These are phyloP conservation scores for Mesoligia furuncula DNA, from an alignment of 2,888 invertebrate species.

Conservation along the genomic window DNA sequence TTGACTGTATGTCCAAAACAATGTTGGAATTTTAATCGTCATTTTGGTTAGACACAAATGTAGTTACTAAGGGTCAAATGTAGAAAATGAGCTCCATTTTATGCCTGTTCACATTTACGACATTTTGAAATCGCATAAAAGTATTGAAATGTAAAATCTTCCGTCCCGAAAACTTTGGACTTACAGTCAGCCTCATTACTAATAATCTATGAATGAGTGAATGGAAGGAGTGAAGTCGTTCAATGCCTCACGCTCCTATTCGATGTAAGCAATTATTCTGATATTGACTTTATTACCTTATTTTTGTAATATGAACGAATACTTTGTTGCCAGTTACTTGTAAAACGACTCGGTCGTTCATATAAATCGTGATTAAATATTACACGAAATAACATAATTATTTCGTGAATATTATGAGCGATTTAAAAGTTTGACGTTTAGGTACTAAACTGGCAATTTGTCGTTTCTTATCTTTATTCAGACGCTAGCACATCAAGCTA, in stretches of 20 bases:
- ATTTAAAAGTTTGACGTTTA: neutral
- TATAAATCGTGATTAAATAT: constrained; percentile 10
- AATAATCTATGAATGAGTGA: constrained; percentile 32
- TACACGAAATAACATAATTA: neutral
- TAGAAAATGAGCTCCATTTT: constrained; percentile 50
- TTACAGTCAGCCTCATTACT: neutral
- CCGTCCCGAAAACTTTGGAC: constrained; percentile 26
- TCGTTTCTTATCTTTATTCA: constrained; percentile 8
- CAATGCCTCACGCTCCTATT: constrained; percentile 57
- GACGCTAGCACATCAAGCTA: too few relatives aligned
- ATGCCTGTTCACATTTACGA: neutral
- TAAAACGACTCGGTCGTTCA: neutral
- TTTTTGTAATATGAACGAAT: constrained; percentile 12
- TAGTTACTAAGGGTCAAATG: constrained; percentile 19
- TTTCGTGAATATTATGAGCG: constrained; percentile 1
- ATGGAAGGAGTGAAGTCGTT: constrained; percentile 40
- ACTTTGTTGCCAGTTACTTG: neutral
- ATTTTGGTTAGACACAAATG: constrained; percentile 22
- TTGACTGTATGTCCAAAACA: constrained; percentile 17
- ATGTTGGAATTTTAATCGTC: constrained; percentile 24
- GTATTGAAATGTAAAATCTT: constrained; percentile 5
- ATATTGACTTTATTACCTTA: constrained; percentile 62
- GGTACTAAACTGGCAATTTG: neutral
- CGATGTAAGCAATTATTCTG: constrained; percentile 54
- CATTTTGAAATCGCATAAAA: neutral